Evolutionary conservation across 2,797 vertebrate species (phyloP).

Genomic region (Capromys pilorides): DNA sequence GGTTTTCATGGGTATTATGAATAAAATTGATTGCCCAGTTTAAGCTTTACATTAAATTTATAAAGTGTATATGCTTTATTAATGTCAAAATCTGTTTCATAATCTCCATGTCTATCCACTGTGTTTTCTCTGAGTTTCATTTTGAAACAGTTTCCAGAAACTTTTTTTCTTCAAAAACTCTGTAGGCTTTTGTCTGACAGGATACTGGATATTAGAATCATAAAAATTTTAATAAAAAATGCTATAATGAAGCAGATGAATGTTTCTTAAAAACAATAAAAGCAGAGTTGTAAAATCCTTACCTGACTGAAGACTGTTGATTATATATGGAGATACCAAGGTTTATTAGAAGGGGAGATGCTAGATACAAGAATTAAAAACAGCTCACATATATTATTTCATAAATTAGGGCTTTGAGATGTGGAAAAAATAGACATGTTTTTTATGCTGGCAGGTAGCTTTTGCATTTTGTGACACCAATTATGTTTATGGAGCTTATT

Average conservation of each 20-base stretch:
- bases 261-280: not conserved
- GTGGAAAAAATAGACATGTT: not conserved
- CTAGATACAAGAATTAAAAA: not conserved
- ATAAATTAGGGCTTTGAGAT: not conserved
- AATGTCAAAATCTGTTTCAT: not conserved
- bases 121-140: not conserved
- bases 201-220: not conserved
- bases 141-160: conserved; percentile 18
- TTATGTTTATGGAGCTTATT: not conserved
- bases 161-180: not conserved
- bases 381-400: not conserved
- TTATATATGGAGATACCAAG: not conserved
- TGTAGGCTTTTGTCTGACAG: not conserved
- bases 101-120: not conserved
- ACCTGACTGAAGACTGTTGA: not conserved
- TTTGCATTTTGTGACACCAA: not conserved
- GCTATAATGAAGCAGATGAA: not conserved
- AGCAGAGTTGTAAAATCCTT: conserved; percentile 4
- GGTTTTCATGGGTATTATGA: conserved; percentile 74
- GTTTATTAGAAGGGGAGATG: not conserved
- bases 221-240: not conserved
- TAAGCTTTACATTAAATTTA: conserved; percentile 28
- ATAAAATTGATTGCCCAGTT: conserved; percentile 74
- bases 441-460: conserved; percentile 12
- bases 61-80: not conserved